A percentile compares a stretch with the other conserved stretches of the same genome.
Conservation (phyloP, 2,888 invertebrate species). For the Andrena camellia region DNA sequence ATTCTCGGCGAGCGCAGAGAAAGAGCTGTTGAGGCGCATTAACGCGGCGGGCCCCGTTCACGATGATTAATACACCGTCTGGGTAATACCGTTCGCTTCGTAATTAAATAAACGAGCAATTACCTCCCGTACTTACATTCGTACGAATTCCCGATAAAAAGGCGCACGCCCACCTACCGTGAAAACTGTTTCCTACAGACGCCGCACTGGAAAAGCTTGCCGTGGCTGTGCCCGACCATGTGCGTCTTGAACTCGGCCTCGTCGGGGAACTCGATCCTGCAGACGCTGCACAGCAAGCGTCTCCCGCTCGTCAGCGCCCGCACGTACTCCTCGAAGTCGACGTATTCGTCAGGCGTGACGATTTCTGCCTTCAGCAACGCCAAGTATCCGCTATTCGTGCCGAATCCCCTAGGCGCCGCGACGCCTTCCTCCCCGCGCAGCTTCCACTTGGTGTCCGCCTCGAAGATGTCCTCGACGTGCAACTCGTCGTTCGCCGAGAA, state of each 20-base stretch:
- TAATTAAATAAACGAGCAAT: conserved; percentile 39
- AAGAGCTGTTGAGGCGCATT: neutral
- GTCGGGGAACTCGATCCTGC: conserved; percentile 62
- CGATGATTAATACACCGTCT: conserved; percentile 19
- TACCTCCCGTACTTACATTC: neutral
- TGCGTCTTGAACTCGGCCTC: conserved; percentile 63
- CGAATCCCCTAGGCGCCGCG: neutral
- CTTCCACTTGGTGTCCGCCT: neutral
- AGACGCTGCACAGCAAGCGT: conserved; percentile 64
- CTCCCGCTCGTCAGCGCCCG: conserved; percentile 52
- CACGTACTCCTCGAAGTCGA: conserved; percentile 65
- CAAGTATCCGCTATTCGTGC: neutral
- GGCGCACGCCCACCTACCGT: conserved; percentile 14
- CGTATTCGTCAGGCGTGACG: conserved; percentile 32
- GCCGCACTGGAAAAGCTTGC: conserved; percentile 62
- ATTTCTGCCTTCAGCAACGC: conserved; percentile 19
- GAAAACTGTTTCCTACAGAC: conserved; percentile 60
- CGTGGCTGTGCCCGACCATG: conserved; percentile 62
- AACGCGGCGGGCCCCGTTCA: neutral
- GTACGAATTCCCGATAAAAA: conserved; percentile 3
- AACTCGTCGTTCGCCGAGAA: conserved; percentile 64
- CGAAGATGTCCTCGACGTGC: conserved; percentile 11
- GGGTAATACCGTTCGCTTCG: conserved; percentile 3
- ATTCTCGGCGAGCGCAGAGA: neutral
- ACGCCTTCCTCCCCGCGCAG: neutral